phyloP scores from a whole-genome alignment of 1,140 invertebrate genomes.

The Drosophila subobscura region DNA sequence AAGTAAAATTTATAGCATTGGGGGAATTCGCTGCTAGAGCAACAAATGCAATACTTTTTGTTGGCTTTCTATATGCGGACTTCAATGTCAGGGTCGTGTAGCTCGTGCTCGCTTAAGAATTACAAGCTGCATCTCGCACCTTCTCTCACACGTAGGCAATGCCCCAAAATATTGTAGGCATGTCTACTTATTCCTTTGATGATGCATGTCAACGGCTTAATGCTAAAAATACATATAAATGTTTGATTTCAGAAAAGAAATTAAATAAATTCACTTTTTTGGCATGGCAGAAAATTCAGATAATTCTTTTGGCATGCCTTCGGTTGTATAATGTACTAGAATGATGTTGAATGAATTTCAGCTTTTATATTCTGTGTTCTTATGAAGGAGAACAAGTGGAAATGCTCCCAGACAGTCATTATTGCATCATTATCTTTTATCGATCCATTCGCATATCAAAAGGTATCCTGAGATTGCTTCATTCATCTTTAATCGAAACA shows the following conservation, averaged over 20 bases:
- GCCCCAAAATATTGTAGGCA: conserved; percentile 1
- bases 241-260: conserved; percentile 12
- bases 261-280: conserved; percentile 38
- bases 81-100: conserved; percentile 57
- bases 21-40: conserved; percentile 21
- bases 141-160: conserved; percentile 3
- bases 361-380: background rate
- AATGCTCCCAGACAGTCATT: too few relatives aligned
- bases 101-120: conserved; percentile 12
- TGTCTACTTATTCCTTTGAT: too few relatives aligned
- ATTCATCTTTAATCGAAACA: too few relatives aligned
- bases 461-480: too few relatives aligned
- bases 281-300: conserved; percentile 3
- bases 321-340: conserved; percentile 15
- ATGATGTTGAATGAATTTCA: conserved; percentile 14
- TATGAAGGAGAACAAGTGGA: too few relatives aligned
- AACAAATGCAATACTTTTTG: conserved; percentile 42
- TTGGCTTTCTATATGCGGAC: conserved; percentile 39
- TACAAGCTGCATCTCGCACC: conserved; percentile 16
- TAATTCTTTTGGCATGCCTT: conserved; percentile 4
- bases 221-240: conserved; percentile 37
- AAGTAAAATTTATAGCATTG: conserved; percentile 36
- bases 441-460: too few relatives aligned
- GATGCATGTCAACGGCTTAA: conserved; percentile 49
- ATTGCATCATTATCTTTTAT: too few relatives aligned